Evolutionary conservation across 2,113 vertebrate species (phyloP).

Genomic region (Copsychus sechellarum): DNA sequence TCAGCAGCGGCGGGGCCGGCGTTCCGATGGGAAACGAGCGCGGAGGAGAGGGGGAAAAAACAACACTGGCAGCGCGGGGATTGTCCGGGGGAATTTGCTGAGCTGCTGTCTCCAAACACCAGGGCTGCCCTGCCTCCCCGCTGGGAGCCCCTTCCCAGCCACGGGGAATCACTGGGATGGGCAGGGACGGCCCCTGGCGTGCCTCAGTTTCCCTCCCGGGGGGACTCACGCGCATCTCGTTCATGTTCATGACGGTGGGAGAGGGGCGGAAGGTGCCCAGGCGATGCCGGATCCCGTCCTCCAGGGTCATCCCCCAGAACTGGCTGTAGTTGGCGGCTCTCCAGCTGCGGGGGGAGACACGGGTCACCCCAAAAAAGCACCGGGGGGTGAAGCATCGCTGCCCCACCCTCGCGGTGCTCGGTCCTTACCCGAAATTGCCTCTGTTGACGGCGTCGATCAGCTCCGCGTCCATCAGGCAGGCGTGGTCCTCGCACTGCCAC

Average conservation of each 20-base stretch:
- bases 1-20: slow-evolving; percentile 17
- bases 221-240: slow-evolving; percentile 89
- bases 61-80: slow-evolving; percentile 29
- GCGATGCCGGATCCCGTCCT: slow-evolving; percentile 89
- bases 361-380: neutral
- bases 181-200: neutral
- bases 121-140: neutral
- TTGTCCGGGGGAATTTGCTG: slow-evolving; percentile 57
- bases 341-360: slow-evolving; percentile 74
- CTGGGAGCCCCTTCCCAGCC: neutral
- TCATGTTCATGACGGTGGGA: slow-evolving; percentile 90
- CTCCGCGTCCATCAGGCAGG: slow-evolving; percentile 86
- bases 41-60: slow-evolving; percentile 29
- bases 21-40: slow-evolving; percentile 49
- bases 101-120: slow-evolving; percentile 40
- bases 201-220: too few species aligned
- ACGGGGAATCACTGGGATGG: fast-evolving
- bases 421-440: slow-evolving; percentile 84
- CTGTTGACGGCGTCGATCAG: slow-evolving; percentile 85
- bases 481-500: slow-evolving; percentile 89
- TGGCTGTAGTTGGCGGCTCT: slow-evolving; percentile 90
- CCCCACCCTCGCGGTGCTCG: fast-evolving
- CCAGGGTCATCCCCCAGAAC: slow-evolving; percentile 91
- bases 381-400: fast-evolving
- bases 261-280: slow-evolving; percentile 90